Percentiles rank a stretch among this genome's conserved stretches.
These are phyloP conservation scores for Drosophila mojavensis DNA, from an alignment of 1,140 invertebrate species.

Conservation along the genomic window DNA sequence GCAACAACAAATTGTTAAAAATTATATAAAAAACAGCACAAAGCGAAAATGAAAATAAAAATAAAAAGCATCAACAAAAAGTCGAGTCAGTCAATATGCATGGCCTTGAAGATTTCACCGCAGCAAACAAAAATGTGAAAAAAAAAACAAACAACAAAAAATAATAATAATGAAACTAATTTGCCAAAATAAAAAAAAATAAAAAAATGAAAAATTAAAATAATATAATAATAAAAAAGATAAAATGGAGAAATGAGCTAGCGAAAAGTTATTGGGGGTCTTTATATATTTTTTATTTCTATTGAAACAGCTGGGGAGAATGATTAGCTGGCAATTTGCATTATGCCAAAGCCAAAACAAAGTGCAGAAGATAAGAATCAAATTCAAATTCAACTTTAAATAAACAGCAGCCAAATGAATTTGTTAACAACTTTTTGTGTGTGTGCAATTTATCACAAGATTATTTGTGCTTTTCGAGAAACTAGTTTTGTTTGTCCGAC, in stretches of 20 bases:
- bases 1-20: slow-evolving; percentile 37
- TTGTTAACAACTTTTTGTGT: slow-evolving; percentile 37
- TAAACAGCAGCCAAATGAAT: slow-evolving; percentile 21
- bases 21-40: slow-evolving; percentile 72
- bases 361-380: slow-evolving; percentile 40
- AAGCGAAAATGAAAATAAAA: slow-evolving; percentile 44
- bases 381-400: neutral
- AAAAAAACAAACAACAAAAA: slow-evolving; percentile 22
- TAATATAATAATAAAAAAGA: slow-evolving; percentile 20
- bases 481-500: slow-evolving; percentile 30
- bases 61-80: slow-evolving; percentile 52
- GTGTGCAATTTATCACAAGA: neutral
- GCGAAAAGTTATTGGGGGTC: slow-evolving; percentile 26
- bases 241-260: slow-evolving; percentile 44
- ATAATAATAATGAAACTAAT: slow-evolving; percentile 74
- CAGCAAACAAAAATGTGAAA: slow-evolving; percentile 37
- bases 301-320: slow-evolving; percentile 18
- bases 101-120: slow-evolving; percentile 79
- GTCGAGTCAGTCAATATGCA: slow-evolving; percentile 70
- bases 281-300: neutral
- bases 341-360: slow-evolving; percentile 40
- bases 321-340: slow-evolving; percentile 44
- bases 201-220: slow-evolving; percentile 28
- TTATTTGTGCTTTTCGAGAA: neutral
- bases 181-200: slow-evolving; percentile 51